A percentile compares a stretch with the other conserved stretches of the same genome.
phyloP scores from a whole-genome alignment of 1,140 invertebrate species.

The Cataglyphis hispanica region DNA sequence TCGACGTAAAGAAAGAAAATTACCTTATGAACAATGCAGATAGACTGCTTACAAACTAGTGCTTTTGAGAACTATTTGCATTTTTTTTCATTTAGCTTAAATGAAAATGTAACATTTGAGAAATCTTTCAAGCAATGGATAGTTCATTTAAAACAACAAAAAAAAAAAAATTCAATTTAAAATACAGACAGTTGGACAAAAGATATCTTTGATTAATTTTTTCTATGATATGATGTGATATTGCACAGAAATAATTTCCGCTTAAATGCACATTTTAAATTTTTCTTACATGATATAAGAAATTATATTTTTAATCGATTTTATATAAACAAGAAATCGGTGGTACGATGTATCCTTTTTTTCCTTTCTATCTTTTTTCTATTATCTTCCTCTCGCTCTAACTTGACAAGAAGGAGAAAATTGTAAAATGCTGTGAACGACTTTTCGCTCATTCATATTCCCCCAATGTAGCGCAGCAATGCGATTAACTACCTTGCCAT shows the following conservation, averaged over 20 bases:
- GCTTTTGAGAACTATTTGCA: too few species aligned
- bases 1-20: conserved; percentile 6
- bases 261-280: conserved; percentile 42
- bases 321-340: conserved; percentile 80
- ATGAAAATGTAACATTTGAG: too few species aligned
- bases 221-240: neutral
- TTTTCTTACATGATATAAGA: conserved; percentile 62
- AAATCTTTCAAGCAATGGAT: too few species aligned
- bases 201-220: neutral
- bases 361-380: neutral
- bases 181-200: neutral
- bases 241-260: neutral
- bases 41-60: too few species aligned
- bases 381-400: neutral
- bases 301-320: conserved; percentile 76
- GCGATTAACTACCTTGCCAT: conserved; percentile 84
- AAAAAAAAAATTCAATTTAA: conserved; percentile 12
- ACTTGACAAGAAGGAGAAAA: conserved; percentile 70
- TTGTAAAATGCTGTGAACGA: conserved; percentile 81
- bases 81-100: too few species aligned
- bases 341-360: conserved; percentile 43
- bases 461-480: conserved; percentile 80
- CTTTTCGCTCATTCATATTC: conserved; percentile 85
- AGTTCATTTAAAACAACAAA: neutral
- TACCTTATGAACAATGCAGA: neutral